Evolutionary conservation across 2,888 invertebrate genomes (phyloP).

Genomic region (Drosophila phalerata): DNA sequence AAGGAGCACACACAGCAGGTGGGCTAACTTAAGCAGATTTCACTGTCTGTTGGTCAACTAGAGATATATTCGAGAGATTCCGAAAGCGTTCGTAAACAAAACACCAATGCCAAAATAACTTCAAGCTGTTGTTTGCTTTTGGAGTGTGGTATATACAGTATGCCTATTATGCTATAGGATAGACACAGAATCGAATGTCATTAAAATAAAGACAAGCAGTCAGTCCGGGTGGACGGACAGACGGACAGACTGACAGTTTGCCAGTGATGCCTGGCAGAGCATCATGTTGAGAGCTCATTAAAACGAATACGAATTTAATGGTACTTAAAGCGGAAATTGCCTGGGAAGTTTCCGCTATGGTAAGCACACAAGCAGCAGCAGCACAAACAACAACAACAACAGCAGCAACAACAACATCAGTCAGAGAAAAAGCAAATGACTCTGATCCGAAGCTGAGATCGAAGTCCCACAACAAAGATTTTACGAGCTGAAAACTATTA

Average conservation of each 20-base stretch:
- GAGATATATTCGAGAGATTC: slow-evolving; percentile 14
- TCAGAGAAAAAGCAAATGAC: slow-evolving; percentile 23
- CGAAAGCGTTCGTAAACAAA: slow-evolving; percentile 5
- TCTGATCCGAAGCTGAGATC: slow-evolving; percentile 52
- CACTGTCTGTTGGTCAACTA: slow-evolving; percentile 65
- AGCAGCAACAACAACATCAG: slow-evolving; percentile 29
- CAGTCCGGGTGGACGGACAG: slow-evolving; percentile 26
- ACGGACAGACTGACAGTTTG: slow-evolving; percentile 11
- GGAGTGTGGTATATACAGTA: slow-evolving; percentile 31
- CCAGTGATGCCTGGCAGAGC: slow-evolving; percentile 43
- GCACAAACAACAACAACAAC: slow-evolving; percentile 30
- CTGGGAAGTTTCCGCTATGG: slow-evolving; percentile 77
- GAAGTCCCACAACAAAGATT: slow-evolving; percentile 70
- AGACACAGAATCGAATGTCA: slow-evolving; percentile 75
- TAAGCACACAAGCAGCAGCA: slow-evolving; percentile 53
- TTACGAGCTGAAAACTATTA: slow-evolving; percentile 79
- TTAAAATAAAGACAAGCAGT: slow-evolving; percentile 67
- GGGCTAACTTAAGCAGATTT: slow-evolving; percentile 62
- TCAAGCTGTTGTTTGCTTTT: slow-evolving; percentile 34
- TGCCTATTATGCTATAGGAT: slow-evolving; percentile 45
- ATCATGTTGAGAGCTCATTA: slow-evolving; percentile 82
- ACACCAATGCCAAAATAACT: slow-evolving; percentile 45
- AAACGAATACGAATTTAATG: slow-evolving; percentile 81
- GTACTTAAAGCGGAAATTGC: slow-evolving; percentile 82
- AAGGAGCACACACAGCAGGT: slow-evolving; percentile 41